These are phyloP conservation scores for Sebastes matsubarae DNA, from an alignment of 2,797 vertebrate genomes.

Conservation along the genomic window DNA sequence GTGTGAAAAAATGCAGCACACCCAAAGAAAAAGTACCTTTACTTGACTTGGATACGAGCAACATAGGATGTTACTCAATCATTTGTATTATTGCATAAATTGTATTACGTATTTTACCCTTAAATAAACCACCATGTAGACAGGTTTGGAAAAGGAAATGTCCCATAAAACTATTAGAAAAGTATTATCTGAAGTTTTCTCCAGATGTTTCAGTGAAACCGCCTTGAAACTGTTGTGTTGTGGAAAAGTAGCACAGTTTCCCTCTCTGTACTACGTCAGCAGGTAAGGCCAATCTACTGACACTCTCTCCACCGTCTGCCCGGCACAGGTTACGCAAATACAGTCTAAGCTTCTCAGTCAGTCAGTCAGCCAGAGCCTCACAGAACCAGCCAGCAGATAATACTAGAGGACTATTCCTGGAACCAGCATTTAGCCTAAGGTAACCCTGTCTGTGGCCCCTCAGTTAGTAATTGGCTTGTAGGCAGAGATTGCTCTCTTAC, in stretches of 20 bases:
- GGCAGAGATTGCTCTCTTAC: constrained; percentile 26
- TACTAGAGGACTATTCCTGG: constrained; percentile 58
- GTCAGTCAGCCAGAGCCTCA: constrained; percentile 22
- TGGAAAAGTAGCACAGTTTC: not conserved
- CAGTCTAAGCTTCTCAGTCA: constrained; percentile 53
- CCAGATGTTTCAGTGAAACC: not conserved
- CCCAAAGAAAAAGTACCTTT: not conserved
- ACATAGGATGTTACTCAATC: not conserved
- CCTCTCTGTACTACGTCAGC: not conserved
- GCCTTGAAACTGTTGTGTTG: not conserved
- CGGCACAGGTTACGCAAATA: constrained; percentile 40
- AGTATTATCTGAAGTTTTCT: not conserved
- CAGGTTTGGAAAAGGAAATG: not conserved
- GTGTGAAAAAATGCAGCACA: not conserved
- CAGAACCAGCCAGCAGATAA: constrained; percentile 44
- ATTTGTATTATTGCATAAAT: not conserved
- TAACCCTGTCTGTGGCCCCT: constrained; percentile 51
- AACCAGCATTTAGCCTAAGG: constrained; percentile 52
- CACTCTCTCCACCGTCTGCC: constrained; percentile 42
- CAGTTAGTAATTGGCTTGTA: constrained; percentile 56
- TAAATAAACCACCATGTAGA: not conserved
- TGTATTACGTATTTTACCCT: not conserved
- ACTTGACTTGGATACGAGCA: not conserved
- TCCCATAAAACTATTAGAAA: not conserved
- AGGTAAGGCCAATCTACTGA: constrained; percentile 34